Conservation (phyloP, 2,797 vertebrate genomes). For the Pteropus rufus region DNA sequence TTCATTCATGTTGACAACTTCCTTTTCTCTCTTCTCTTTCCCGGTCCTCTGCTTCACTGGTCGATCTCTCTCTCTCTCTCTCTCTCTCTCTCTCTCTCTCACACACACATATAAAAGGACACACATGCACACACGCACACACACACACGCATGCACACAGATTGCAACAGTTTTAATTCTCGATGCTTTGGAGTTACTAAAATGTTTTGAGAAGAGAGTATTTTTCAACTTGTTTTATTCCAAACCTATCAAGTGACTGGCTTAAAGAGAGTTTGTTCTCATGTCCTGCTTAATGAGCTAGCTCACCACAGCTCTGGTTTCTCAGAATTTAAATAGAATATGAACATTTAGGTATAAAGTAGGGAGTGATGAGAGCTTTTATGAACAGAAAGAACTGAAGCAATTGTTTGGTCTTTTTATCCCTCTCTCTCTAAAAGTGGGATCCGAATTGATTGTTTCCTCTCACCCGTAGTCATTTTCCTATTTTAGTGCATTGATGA, state of each 20-base stretch:
- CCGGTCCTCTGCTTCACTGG: not conserved
- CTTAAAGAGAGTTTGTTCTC: not conserved
- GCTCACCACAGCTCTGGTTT: not conserved
- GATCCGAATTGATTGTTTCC: constrained; percentile 41
- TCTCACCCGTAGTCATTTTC: constrained; percentile 50
- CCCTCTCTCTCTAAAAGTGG: not conserved
- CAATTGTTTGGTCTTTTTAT: not conserved
- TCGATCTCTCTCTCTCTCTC: not conserved
- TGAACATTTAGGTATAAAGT: not conserved
- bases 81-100: not conserved
- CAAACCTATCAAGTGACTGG: constrained; percentile 50
- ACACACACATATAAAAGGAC: not conserved
- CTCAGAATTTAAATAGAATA: constrained; percentile 16
- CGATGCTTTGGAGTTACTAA: not conserved
- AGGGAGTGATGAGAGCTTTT: constrained; percentile 19
- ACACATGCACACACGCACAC: not conserved
- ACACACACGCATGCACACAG: too few species aligned
- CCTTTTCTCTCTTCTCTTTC: constrained; percentile 5
- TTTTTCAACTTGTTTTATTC: not conserved
- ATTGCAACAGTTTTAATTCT: not conserved
- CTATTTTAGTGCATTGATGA: constrained; percentile 35
- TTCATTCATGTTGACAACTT: constrained; percentile 58
- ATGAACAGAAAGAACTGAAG: constrained; percentile 10
- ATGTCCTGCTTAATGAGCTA: not conserved
- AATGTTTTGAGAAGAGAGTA: not conserved